Percentiles rank a stretch among this genome's conserved stretches.
Conservation (phyloP, 2,113 vertebrate genomes). For the Trochalopteron elliotii region DNA sequence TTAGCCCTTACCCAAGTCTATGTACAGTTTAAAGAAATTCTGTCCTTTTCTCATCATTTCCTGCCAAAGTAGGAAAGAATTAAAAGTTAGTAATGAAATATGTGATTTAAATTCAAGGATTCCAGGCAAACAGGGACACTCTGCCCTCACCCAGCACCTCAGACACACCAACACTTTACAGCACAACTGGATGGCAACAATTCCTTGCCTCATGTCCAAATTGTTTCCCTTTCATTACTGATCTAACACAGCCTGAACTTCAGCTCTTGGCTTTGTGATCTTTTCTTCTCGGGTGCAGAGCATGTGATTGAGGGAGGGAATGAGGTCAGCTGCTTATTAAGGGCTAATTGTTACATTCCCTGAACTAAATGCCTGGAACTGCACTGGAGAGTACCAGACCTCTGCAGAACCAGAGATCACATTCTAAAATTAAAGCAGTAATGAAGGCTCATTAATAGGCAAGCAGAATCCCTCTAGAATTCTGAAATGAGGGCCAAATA, state of each 20-base stretch:
- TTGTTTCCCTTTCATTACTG: not conserved
- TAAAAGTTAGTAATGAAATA: not conserved
- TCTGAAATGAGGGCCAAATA: not conserved
- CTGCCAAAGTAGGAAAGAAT: not conserved
- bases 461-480: not conserved
- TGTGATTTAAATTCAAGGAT: not conserved
- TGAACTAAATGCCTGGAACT: not conserved
- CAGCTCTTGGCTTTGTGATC: not conserved
- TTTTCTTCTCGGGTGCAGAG: not conserved
- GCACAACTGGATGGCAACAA: not conserved
- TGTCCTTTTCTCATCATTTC: not conserved
- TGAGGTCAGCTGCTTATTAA: not conserved
- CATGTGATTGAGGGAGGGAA: not conserved
- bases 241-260: not conserved
- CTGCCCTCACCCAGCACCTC: not conserved
- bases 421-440: not conserved
- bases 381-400: not conserved
- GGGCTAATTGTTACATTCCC: not conserved
- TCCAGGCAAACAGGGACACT: not conserved
- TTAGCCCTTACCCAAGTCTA: not conserved
- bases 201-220: not conserved
- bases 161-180: not conserved
- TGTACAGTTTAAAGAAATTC: not conserved
- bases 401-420: not conserved
- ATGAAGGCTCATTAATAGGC: slow-evolving; percentile 30